Base-by-base conservation (phyloP, 2,113 vertebrate species). In the Hydrochoerus hydrochaeris region DNA sequence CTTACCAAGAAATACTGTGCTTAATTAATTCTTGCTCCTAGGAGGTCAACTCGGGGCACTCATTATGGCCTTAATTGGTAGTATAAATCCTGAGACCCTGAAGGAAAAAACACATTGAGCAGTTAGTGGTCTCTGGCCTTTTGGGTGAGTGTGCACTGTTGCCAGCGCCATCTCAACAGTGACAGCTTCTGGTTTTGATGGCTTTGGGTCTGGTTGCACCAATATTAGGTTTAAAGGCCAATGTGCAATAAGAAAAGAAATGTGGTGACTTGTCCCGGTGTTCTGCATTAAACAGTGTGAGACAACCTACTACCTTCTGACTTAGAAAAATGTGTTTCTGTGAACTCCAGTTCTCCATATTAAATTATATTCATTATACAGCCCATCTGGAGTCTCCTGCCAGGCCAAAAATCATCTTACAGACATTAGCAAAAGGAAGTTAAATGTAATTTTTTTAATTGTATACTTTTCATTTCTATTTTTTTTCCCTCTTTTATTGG, bases 21-120 rank as follows among this genome's bases (percentile, higher is more conserved):
- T 98, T 99, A 99, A 99, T 99, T 99, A 99, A 99, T 99, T 99
- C 98, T 98, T 97, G 98, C 97, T 99, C 97, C 98, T 98, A 96
- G 98, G 98, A 99, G 98, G 99, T 99, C 98, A 99, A 96, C 98
- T 88, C 96, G 95, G 98, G 98, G 98, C 98, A 98, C 98, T 98
- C 98, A 98, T 99, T 99, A 98, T 98, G 98, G 98, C 98, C 98
- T 98, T 99, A 99, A 99, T 99, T 99, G 98, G 98, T 97, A 97
- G 85, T 98, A 98, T 99, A 99, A 99, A 99, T 99, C 98, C 98
- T 98, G 98, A 98, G 97, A 97, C 98, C 97, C 98, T 44, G 88
- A 95, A 98, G 96, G 98, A 77, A 62, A 91, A 90, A 98, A 96
- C 87, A 95, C 46, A 62, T 95, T 93, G 96, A 97, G 93, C 95